Conservation (phyloP, 2,113 vertebrate species). For the Chlamydotis undulata region DNA sequence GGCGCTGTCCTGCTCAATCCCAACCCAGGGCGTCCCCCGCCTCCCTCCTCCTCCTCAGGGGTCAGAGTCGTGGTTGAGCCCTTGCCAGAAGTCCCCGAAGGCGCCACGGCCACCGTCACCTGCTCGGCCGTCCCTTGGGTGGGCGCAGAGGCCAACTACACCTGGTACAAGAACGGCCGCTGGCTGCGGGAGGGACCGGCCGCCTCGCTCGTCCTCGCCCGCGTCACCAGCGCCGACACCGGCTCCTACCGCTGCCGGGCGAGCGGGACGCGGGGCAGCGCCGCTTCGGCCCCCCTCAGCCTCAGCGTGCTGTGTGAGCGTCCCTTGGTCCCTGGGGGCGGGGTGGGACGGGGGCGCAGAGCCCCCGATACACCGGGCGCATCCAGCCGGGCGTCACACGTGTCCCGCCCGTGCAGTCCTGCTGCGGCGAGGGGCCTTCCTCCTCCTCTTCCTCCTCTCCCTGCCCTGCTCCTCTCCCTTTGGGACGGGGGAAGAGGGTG, state of each 20-base stretch:
- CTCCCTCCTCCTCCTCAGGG: slow-evolving; percentile 7
- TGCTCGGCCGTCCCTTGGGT: slow-evolving; percentile 21
- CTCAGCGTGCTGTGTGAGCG: slow-evolving; percentile 76
- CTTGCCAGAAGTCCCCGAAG: slow-evolving; percentile 64
- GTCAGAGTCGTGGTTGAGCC: slow-evolving; percentile 37
- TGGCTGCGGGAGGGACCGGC: not conserved
- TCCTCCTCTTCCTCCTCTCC: not conserved
- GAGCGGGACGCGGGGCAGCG: not conserved
- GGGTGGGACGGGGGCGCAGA: not conserved
- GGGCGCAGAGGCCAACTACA: slow-evolving; percentile 40
- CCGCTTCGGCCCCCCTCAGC: slow-evolving; percentile 19
- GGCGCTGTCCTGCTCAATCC: not conserved
- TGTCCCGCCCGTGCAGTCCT: accelerated
- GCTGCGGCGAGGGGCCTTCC: accelerated
- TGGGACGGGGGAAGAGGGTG: accelerated
- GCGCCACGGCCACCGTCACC: slow-evolving; percentile 52
- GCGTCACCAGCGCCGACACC: slow-evolving; percentile 32
- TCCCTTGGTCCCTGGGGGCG: not conserved
- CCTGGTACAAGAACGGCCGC: slow-evolving; percentile 70
- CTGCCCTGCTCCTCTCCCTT: not conserved
- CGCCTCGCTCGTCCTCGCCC: not conserved
- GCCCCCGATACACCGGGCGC: accelerated
- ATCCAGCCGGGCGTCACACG: not conserved
- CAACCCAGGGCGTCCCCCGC: accelerated
- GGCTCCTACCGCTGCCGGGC: slow-evolving; percentile 73